Conservation (phyloP, 2,113 vertebrate genomes). For the Microcebus jonahi region DNA sequence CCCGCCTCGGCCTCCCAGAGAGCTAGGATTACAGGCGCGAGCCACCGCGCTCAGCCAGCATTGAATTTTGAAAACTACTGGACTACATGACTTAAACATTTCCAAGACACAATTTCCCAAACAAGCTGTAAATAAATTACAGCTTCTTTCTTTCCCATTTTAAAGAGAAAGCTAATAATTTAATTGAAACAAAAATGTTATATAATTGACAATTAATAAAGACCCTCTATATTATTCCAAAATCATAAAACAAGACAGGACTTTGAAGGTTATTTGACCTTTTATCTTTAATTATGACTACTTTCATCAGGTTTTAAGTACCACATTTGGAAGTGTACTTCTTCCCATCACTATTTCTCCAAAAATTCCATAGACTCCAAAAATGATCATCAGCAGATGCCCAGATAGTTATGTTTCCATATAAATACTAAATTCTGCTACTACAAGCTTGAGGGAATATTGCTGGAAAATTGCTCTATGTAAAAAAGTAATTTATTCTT, state of each 20-base stretch:
- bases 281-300: slow-evolving; percentile 1
- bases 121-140: not conserved
- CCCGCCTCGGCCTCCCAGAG: too few relatives aligned
- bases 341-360: not conserved
- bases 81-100: not conserved
- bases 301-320: not conserved
- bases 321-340: not conserved
- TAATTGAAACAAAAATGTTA: not conserved
- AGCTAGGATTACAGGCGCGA: too few relatives aligned
- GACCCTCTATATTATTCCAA: not conserved
- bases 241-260: not conserved
- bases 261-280: not conserved
- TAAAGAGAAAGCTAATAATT: slow-evolving; percentile 1
- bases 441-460: not conserved
- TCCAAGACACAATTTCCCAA: not conserved
- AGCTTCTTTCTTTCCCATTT: not conserved
- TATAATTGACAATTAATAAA: not conserved
- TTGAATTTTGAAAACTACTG: not conserved
- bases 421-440: slow-evolving; percentile 31
- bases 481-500: not conserved
- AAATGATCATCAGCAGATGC: slow-evolving; percentile 18
- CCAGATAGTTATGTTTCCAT: not conserved
- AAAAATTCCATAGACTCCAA: not conserved
- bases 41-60: not conserved
- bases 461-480: not conserved